Percentiles rank a stretch among this genome's conserved stretches.
phyloP scores from a whole-genome alignment of 2,888 invertebrate species.

The Protonemura montana region DNA sequence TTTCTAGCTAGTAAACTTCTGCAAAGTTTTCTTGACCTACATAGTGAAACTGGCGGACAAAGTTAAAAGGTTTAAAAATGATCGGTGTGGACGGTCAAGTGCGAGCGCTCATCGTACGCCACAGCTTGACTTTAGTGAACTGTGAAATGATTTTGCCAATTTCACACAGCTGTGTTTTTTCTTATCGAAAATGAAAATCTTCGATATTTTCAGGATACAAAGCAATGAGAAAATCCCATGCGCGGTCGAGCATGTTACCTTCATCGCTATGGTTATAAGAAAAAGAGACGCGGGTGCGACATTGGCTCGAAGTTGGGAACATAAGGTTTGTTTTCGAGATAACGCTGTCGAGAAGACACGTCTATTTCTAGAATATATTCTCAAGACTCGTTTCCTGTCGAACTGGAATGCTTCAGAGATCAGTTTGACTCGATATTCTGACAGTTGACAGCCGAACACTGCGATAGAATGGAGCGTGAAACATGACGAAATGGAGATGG shows the following conservation, averaged over 20 bases:
- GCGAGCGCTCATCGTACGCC: background rate
- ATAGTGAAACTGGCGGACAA: no score
- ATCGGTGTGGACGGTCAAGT: no score
- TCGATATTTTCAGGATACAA: conserved; percentile 58
- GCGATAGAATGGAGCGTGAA: background rate
- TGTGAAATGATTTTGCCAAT: conserved; percentile 18
- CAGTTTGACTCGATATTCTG: background rate
- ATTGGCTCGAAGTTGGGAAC: background rate
- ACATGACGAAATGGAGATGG: no score
- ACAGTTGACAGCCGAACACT: background rate
- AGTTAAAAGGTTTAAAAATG: no score
- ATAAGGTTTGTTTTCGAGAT: conserved; percentile 4
- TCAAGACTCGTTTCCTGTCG: background rate
- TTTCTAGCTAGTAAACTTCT: no score
- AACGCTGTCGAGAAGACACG: background rate
- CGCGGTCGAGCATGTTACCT: background rate
- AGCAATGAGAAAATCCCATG: background rate
- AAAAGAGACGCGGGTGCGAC: background rate
- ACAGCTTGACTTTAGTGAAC: background rate
- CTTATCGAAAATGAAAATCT: conserved; percentile 42
- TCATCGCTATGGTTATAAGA: background rate
- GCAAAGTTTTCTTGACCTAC: no score
- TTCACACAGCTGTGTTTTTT: conserved; percentile 31
- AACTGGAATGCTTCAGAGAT: background rate
- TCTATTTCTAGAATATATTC: background rate